Base-by-base conservation (phyloP, 2,888 invertebrate genomes). In the Epicampocera succincta region DNA sequence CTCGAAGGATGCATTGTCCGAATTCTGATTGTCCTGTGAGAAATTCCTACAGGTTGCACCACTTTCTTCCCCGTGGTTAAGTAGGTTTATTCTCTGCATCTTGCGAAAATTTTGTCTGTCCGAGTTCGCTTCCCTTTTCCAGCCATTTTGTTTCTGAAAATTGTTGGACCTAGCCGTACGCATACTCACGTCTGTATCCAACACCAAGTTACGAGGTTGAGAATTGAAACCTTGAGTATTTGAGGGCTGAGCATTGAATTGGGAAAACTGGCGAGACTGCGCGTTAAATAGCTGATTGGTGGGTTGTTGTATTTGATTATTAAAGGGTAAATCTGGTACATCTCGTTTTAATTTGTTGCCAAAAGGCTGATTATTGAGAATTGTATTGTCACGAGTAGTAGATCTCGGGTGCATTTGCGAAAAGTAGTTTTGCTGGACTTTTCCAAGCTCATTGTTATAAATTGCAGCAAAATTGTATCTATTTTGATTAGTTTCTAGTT, bases 131-230 rank as follows among this genome's bases (percentile, higher is more conserved):
- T 44, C n/a, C 6, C 44, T 8, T 33, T 33, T 1, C 1, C 1
- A 44, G 1, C 5, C 8, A n/a, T n/a, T n/a, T n/a, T n/a, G n/a
- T n/a, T n/a, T n/a, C 13, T n/a, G 44, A n/a, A 3, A 3, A n/a
- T 44, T 44, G n/a, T 15, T 44, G 8, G 44, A 15, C 4, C 15
- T n/a, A 4, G n/a, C 44, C 1, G 44, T 44, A n/a, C 44, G 44
- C 44, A 44, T 44, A n/a, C 44, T 44, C 4, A 44, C 54, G 17
- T 68, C 54, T n/a, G 54, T 68, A 54, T 54, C 54, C 1, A 54
- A 2, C 17, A 40, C 13, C 1, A 42, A 42, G n/a, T n/a, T n/a
- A n/a, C n/a, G n/a, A n/a, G n/a, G 54, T 5, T 40, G 52, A 13
- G 6, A 3, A 29, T 3, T 6, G 6, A 29, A 29, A 29, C 6